phyloP scores from a whole-genome alignment of 2,888 invertebrate species.

The Copidosoma aretas region DNA sequence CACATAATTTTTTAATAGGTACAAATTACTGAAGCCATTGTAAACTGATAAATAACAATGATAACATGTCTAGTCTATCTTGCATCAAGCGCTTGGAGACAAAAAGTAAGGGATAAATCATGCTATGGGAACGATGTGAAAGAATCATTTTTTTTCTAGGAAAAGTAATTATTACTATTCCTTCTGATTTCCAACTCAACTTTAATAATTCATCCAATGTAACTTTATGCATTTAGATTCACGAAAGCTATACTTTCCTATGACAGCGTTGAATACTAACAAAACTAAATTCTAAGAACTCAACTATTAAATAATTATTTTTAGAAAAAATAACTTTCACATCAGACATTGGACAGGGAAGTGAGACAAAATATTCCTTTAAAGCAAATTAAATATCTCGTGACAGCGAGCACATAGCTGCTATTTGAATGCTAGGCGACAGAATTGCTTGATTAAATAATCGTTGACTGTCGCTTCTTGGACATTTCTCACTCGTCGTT shows the following conservation, averaged over 20 bases:
- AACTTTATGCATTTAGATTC: too few relatives aligned
- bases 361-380: conserved; percentile 11
- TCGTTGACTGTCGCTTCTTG: conserved; percentile 34
- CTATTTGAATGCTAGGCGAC: conserved; percentile 38
- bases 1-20: conserved; percentile 9
- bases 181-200: too few relatives aligned
- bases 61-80: conserved; percentile 19
- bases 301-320: neutral
- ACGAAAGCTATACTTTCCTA: too few relatives aligned
- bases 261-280: too few relatives aligned
- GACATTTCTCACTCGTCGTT: conserved; percentile 56
- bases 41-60: conserved; percentile 13
- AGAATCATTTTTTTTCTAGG: conserved; percentile 1
- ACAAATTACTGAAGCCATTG: conserved; percentile 6
- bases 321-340: conserved; percentile 25
- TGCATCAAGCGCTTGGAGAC: conserved; percentile 40
- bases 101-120: conserved; percentile 45
- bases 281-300: too few relatives aligned
- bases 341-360: conserved; percentile 13
- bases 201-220: too few relatives aligned
- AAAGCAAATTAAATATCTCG: conserved; percentile 40
- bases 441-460: conserved; percentile 45
- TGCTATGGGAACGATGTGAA: conserved; percentile 42
- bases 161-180: conserved; percentile 18
- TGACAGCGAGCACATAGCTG: conserved; percentile 43